Percentiles rank a stretch among this genome's conserved stretches.
phyloP scores from a whole-genome alignment of 1,140 invertebrate species.

The Ectropis grisescens region DNA sequence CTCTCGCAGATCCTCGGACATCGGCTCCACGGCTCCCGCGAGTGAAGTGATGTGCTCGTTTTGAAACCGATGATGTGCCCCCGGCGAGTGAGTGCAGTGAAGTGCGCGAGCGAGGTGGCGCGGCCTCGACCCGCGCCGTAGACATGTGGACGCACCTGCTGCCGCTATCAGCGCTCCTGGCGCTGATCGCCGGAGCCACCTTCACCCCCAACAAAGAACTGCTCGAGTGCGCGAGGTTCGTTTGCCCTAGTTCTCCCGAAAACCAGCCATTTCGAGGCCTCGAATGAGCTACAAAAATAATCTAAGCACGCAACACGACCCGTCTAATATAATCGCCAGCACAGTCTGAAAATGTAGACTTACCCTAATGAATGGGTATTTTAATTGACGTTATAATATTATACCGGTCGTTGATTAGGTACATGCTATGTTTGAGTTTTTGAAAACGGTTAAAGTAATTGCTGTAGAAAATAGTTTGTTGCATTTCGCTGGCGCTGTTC shows the following conservation, averaged over 20 bases:
- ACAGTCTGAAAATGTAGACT: background rate
- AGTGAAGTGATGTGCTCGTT: conserved; percentile 34
- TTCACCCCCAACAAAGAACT: conserved; percentile 47
- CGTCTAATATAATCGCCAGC: conserved; percentile 14
- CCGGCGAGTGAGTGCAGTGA: conserved; percentile 43
- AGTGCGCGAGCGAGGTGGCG: conserved; percentile 34
- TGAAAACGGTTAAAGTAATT: too few relatives aligned
- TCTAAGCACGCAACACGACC: conserved; percentile 34
- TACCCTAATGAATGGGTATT: too few relatives aligned
- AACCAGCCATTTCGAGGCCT: conserved; percentile 29
- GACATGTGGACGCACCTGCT: conserved; percentile 47
- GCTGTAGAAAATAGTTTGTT: too few relatives aligned
- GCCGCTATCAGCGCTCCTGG: conserved; percentile 36
- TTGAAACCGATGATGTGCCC: conserved; percentile 42
- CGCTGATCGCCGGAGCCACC: conserved; percentile 35
- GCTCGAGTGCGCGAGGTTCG: conserved; percentile 62
- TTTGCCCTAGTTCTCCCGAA: conserved; percentile 15
- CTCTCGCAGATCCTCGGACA: conserved; percentile 52
- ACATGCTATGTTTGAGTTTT: too few relatives aligned
- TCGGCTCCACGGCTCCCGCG: conserved; percentile 21
- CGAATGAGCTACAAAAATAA: conserved; percentile 60
- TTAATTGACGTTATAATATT: too few relatives aligned
- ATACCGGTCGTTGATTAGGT: too few relatives aligned
- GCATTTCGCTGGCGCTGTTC: too few relatives aligned
- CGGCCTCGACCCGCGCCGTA: conserved; percentile 31